Evolutionary conservation across 2,797 vertebrate genomes (phyloP), one percentile per base, ranked within the genome.

Genomic region (Helostoma temminkii): DNA sequence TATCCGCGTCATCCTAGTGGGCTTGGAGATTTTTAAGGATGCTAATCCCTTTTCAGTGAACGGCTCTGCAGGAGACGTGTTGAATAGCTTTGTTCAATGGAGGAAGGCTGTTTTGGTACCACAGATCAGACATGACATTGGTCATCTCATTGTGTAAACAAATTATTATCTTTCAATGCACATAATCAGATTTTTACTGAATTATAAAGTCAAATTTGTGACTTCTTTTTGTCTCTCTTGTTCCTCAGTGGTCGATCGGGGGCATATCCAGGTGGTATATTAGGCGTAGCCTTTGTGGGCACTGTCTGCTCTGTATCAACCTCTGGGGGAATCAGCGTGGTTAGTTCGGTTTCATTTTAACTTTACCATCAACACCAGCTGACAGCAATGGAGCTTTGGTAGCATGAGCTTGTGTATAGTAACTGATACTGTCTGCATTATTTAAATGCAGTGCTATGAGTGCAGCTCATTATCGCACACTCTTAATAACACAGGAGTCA

Each of bases 211-310:
- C 2, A 18, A 15, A 37, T 50, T 24, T 56, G 16, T 43, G 11
- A 47, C 10, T 65, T 22, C 1, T 71, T 2, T 3, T 37, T 66
- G 57, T 6, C 67, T 0, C 4, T 2, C 12, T 69, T 65, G 14
- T 83, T 50, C 82, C 70, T 43, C 75, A 97, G 96, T 42, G 95
- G 95, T 21, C 91, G 9, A 43, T 0, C 22, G 0, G 0, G 0
- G 0, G 3, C 84, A 0, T 95, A 88, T 24, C 0, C 1, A 0
- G 62, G 48, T 12, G 58, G 73, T 0, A 50, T 95, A 3, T 68
- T 96, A 34, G 96, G 96, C 4, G 96, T 97, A 95, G 96, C 96
- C 63, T 97, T 91, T 28, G 94, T 94, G 58, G 94, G 96, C 0
- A 91, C 93, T 0, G 82, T 96, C 15, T 98, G 96, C 88, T 96